A percentile compares a stretch with the other conserved stretches of the same genome.
Conservation (phyloP, 1,140 invertebrate genomes). For the Chionoecetes opilio region DNA sequence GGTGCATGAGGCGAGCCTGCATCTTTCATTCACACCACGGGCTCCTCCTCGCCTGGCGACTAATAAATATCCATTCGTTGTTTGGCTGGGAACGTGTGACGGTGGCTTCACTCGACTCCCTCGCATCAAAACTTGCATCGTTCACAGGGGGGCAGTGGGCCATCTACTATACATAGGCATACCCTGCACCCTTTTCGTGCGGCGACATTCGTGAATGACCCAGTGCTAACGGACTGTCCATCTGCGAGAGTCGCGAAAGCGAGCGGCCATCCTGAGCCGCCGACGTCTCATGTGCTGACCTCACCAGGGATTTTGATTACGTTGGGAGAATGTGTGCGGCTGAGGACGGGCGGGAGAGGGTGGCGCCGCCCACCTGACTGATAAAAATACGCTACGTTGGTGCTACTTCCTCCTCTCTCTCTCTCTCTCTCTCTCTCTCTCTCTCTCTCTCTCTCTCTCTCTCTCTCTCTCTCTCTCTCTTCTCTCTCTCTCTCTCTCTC, state of each 20-base stretch:
- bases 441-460: not conserved
- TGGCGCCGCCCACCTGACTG: not conserved
- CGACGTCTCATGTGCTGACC: slow-evolving; percentile 52
- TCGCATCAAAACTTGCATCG: not conserved
- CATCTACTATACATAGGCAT: not conserved
- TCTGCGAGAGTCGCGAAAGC: not conserved
- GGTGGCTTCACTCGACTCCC: not conserved
- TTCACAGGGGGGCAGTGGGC: not conserved
- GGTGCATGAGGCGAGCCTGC: not conserved
- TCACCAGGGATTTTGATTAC: slow-evolving; percentile 72
- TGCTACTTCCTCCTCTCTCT: not conserved
- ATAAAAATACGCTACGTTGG: slow-evolving; percentile 29
- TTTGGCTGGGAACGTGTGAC: not conserved
- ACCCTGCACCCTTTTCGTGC: not conserved
- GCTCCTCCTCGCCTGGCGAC: slow-evolving; percentile 52
- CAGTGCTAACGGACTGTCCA: not conserved
- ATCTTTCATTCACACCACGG: slow-evolving; percentile 71
- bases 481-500: not conserved
- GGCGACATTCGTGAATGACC: slow-evolving; percentile 28
- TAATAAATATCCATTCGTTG: slow-evolving; percentile 68
- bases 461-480: not conserved
- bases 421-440: slow-evolving; percentile 25
- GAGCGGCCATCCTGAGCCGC: not conserved
- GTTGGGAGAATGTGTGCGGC: slow-evolving; percentile 31
- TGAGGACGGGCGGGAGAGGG: not conserved